Percentiles rank a stretch among this genome's conserved stretches.
phyloP scores from a whole-genome alignment of 2,113 vertebrate genomes.

The Carlito syrichta region DNA sequence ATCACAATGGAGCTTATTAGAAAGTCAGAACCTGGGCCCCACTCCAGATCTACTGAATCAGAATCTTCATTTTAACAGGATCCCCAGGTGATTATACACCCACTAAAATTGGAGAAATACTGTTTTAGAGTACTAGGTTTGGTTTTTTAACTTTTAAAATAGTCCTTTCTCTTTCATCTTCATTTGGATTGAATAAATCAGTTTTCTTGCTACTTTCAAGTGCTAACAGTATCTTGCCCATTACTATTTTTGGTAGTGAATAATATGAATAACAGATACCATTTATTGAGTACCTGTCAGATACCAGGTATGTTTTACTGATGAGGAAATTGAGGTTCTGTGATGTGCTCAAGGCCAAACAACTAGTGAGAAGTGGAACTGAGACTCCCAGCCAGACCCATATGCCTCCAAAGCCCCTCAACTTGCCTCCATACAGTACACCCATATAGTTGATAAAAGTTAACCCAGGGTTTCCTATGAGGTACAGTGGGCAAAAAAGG shows the following conservation, averaged over 20 bases:
- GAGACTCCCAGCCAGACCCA: neutral
- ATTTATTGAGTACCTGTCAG: neutral
- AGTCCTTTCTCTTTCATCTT: neutral
- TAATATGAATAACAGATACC: neutral
- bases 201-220: slow-evolving; percentile 31
- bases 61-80: slow-evolving; percentile 18
- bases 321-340: slow-evolving; percentile 5
- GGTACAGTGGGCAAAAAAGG: neutral
- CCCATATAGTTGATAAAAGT: neutral
- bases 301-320: neutral
- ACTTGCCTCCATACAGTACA: neutral
- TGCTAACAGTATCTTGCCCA: neutral
- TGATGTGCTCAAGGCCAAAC: slow-evolving; percentile 1
- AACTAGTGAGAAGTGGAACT: neutral
- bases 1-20: neutral
- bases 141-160: neutral
- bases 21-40: neutral
- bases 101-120: neutral
- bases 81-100: neutral
- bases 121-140: slow-evolving; percentile 10
- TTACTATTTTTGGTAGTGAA: slow-evolving; percentile 1
- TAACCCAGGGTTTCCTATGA: neutral
- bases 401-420: neutral
- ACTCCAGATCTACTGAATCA: neutral
- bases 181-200: neutral